Conservation (phyloP, 1,140 invertebrate genomes). For the Drosophila malerkotliana region DNA sequence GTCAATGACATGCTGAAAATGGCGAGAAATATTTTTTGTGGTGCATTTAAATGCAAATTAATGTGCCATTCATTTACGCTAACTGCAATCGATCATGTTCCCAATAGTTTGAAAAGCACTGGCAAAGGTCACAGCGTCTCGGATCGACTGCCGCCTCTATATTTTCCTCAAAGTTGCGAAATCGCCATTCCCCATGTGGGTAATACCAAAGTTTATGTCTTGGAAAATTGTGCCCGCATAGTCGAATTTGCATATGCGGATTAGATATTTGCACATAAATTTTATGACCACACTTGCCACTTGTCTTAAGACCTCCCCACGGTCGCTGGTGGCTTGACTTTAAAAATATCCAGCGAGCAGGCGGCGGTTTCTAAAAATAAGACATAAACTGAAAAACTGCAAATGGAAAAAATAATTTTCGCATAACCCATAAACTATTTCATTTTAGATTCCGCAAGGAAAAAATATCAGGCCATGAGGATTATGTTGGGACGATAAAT, state of each 20-base stretch:
- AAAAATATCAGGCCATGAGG: conserved; percentile 6
- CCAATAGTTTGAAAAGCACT: conserved; percentile 35
- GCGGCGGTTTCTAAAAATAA: conserved; percentile 4
- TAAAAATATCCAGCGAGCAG: neutral
- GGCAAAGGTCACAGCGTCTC: conserved; percentile 38
- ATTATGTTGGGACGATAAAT: conserved; percentile 26
- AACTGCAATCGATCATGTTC: conserved; percentile 37
- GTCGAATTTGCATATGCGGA: conserved; percentile 37
- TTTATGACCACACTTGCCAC: conserved; percentile 23
- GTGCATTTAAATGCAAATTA: conserved; percentile 55
- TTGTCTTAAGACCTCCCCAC: conserved; percentile 15
- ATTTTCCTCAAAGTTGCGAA: conserved; percentile 18
- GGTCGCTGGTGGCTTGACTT: neutral
- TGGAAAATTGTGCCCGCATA: conserved; percentile 38
- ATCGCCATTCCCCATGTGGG: conserved; percentile 29
- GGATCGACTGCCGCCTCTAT: conserved; percentile 22
- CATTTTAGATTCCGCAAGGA: conserved; percentile 1
- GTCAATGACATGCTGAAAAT: conserved; percentile 50
- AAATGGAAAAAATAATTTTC: neutral
- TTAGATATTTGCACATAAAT: conserved; percentile 13
- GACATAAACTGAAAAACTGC: conserved; percentile 5
- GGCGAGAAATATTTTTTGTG: conserved; percentile 45
- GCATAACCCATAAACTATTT: conserved; percentile 6
- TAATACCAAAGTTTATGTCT: conserved; percentile 50
- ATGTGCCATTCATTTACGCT: conserved; percentile 47